phyloP scores from a whole-genome alignment of 37 sponge, comb jelly and placozoan genomes.

The Axinella damicornis region DNA sequence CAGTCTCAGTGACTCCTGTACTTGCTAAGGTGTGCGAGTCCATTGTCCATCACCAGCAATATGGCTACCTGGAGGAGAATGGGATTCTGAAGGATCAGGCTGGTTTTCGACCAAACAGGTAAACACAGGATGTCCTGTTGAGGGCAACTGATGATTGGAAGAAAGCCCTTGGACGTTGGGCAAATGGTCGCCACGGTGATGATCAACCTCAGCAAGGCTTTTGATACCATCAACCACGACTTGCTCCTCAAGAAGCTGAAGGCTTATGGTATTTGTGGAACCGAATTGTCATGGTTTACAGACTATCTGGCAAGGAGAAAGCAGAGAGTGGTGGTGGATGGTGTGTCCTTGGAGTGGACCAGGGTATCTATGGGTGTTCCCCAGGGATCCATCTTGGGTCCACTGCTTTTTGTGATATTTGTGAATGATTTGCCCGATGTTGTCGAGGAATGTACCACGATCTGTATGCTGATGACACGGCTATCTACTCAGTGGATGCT shows the following conservation, averaged over 20 bases:
- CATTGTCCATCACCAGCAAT: constrained; percentile 32
- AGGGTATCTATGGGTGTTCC: constrained; percentile 21
- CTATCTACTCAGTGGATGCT: constrained; percentile 8
- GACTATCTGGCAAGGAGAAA: constrained; percentile 17
- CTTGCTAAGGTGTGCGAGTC: constrained; percentile 34
- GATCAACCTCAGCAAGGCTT: constrained; percentile 43
- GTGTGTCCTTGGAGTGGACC: constrained; percentile 6
- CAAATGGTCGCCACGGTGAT: constrained; percentile 23
- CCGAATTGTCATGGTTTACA: constrained; percentile 12
- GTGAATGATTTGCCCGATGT: constrained; percentile 34
- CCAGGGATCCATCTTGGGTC: constrained; percentile 35
- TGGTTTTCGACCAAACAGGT: constrained; percentile 35
- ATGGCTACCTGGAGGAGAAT: constrained; percentile 18
- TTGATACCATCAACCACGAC: constrained; percentile 40
- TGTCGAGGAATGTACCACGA: neutral
- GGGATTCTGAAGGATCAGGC: constrained; percentile 17
- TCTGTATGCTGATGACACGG: constrained; percentile 45
- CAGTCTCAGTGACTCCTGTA: constrained; percentile 37
- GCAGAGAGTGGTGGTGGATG: constrained; percentile 18
- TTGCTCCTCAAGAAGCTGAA: constrained; percentile 37
- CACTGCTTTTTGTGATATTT: constrained; percentile 25
- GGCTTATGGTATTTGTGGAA: constrained; percentile 10
- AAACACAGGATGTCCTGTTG: constrained; percentile 45
- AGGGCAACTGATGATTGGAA: constrained; percentile 17
- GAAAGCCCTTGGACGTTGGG: neutral